Conservation (phyloP, 2,113 vertebrate genomes). For the Phoenicopterus ruber region DNA sequence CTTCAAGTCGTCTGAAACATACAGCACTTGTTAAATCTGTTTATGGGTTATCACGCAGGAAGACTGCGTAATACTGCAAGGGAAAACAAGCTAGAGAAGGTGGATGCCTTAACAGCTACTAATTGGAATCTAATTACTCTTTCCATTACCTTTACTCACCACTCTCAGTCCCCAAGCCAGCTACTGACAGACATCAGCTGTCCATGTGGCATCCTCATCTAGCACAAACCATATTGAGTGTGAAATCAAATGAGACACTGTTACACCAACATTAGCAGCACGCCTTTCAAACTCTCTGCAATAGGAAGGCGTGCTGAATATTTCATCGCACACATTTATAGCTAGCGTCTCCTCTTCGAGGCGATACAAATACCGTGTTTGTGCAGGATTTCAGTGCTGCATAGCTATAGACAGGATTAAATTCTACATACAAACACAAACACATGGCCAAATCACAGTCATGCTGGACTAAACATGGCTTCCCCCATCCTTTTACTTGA, state of each 20-base stretch:
- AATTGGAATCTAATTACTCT: conserved; percentile 38
- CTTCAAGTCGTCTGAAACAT: background rate
- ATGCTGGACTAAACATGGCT: background rate
- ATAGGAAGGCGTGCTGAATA: background rate
- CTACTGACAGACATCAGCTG: conserved; percentile 29
- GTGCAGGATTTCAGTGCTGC: background rate
- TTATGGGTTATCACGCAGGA: background rate
- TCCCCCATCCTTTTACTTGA: background rate
- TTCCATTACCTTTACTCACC: conserved; percentile 15
- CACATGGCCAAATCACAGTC: background rate
- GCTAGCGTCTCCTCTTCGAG: background rate
- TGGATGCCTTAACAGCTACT: conserved; percentile 31
- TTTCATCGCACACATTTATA: background rate
- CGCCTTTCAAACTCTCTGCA: background rate
- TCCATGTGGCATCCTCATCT: background rate
- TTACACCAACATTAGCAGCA: background rate
- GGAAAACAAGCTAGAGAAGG: background rate
- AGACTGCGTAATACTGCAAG: background rate
- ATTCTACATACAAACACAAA: background rate
- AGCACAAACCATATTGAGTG: background rate
- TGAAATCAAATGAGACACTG: background rate
- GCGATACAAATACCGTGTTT: background rate
- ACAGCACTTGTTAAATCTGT: background rate
- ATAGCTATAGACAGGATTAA: background rate
- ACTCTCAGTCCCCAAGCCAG: background rate